Evolutionary conservation across 2,888 invertebrate species (phyloP), one percentile per base, ranked within the genome.

Genomic region (Euzophera pinguis): DNA sequence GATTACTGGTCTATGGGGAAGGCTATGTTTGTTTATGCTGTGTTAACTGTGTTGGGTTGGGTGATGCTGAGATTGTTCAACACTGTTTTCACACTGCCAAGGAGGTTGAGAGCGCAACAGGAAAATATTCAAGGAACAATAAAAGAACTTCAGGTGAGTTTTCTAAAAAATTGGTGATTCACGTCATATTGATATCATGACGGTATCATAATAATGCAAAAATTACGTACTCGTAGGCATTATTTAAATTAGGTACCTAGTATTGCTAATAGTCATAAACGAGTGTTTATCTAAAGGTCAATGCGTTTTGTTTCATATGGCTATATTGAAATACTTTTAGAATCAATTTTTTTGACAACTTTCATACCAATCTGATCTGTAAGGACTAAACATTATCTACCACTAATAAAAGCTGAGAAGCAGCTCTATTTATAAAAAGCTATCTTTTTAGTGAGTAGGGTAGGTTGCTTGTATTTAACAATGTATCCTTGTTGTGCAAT

Each of bases 1-100:
- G 93, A 94, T 73, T 91, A 92, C 58, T 92, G 92, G 90, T 91
- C 92, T 56, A 94, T 95, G 94, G 78, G 91, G 0, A 91, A 91
- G 66, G 91, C 93, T 0, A 93, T 94, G 73, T 69, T 91, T 37
- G 90, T 91, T 10, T 95, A 94, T 66, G 84, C 93, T 45, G 87
- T 86, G 0, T 71, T 95, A 47, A 93, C 94, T 0, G 91, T 91
- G 13, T 75, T 92, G 14, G 92, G 92, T 10, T 94, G 94, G 93
- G 64, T 94, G 34, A 92, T 94, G 75, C 73, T 94, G 50, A 87
- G 94, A 50, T 86, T 95, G 12, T 85, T 94, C 56, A 92, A 92
- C 65, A 92, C 93, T 0, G 93, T 93, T 59, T 92, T 94, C 73
- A 92, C 91, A 79, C 76, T 94, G 61, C 94, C 94, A 0, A 75